phyloP scores from a whole-genome alignment of 2,113 vertebrate genomes.

The Connochaetes taurinus region DNA sequence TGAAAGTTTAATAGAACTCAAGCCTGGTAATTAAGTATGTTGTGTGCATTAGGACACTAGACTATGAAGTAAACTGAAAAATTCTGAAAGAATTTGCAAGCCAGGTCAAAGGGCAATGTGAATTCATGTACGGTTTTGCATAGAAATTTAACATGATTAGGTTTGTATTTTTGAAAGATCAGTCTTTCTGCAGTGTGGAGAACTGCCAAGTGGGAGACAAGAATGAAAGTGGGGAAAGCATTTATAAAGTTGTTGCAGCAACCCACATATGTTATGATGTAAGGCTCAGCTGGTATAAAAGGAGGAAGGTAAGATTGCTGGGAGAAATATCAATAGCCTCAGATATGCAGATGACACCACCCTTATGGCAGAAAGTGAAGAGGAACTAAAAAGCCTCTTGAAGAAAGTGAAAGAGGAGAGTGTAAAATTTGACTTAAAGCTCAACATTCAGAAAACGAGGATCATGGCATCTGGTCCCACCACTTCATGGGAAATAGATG shows the following conservation, averaged over 20 bases:
- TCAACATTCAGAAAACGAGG: no score
- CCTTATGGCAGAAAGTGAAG: no score
- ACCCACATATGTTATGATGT: not conserved
- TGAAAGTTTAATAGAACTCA: not conserved
- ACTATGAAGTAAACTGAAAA: not conserved
- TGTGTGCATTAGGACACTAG: not conserved
- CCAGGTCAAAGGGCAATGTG: not conserved
- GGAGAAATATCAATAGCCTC: no score
- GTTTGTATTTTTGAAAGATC: conserved; percentile 20
- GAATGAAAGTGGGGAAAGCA: not conserved
- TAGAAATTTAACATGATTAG: not conserved
- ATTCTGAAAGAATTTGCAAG: not conserved
- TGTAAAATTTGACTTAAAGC: no score
- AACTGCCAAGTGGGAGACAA: not conserved
- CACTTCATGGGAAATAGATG: no score
- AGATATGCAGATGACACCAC: no score
- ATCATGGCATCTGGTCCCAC: no score
- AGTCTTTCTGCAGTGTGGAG: not conserved
- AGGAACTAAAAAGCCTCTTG: no score
- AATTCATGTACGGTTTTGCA: not conserved
- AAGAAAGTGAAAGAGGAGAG: no score
- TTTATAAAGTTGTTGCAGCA: not conserved
- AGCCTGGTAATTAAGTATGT: not conserved
- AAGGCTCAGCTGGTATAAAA: not conserved
- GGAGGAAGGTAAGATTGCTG: not conserved